A percentile compares a stretch with the other conserved stretches of the same genome.
phyloP scores from a whole-genome alignment of 2,797 vertebrate species.

The Astyanax mexicanus region DNA sequence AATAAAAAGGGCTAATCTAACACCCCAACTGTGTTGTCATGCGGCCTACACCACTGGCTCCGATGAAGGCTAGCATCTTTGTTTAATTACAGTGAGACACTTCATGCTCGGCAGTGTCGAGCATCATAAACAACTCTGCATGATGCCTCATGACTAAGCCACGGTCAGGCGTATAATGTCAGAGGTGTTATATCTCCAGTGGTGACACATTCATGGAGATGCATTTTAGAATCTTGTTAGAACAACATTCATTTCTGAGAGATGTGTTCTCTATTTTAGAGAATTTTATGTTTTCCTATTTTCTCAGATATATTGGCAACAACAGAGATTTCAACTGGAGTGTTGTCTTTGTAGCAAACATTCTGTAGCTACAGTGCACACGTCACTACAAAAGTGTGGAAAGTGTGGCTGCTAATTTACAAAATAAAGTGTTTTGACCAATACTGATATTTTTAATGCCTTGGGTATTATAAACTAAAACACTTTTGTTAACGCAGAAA shows the following conservation, averaged over 20 bases:
- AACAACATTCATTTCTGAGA: not conserved
- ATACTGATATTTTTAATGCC: too few species aligned
- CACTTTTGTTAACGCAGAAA: too few species aligned
- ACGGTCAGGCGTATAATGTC: not conserved
- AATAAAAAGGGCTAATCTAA: not conserved
- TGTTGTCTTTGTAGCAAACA: not conserved
- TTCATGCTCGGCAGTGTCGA: conserved; percentile 7
- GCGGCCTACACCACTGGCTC: conserved; percentile 1
- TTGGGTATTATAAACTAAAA: too few species aligned
- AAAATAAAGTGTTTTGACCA: too few species aligned
- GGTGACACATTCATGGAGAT: not conserved
- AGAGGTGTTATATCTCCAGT: conserved; percentile 1
- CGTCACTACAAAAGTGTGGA: too few species aligned
- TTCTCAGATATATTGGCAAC: too few species aligned
- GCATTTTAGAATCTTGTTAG: conserved; percentile 1
- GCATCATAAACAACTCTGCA: conserved; percentile 19
- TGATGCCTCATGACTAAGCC: conserved; percentile 8
- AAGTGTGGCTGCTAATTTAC: too few species aligned
- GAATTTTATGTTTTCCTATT: not conserved
- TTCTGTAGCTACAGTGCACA: too few species aligned
- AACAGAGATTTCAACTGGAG: not conserved
- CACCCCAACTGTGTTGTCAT: not conserved
- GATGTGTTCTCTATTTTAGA: not conserved
- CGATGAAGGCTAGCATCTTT: conserved; percentile 23
- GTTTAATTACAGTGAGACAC: conserved; percentile 21